These are phyloP conservation scores for Siniperca obscura DNA, from an alignment of 2,797 vertebrate species.

Conservation along the genomic window DNA sequence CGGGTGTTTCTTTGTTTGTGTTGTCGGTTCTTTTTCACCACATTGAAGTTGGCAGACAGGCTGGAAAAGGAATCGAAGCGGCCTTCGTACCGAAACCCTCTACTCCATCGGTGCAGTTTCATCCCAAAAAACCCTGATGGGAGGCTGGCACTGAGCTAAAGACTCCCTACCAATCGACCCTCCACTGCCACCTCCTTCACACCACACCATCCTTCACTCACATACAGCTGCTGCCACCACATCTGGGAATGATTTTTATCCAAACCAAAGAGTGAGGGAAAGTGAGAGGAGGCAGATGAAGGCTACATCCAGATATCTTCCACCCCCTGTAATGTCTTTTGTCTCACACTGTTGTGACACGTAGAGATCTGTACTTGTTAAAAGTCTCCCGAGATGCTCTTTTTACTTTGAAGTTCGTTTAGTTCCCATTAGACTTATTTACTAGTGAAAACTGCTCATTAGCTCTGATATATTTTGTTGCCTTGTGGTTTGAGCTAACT, in stretches of 20 bases:
- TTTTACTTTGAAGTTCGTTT: neutral
- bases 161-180: neutral
- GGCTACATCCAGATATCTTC: neutral
- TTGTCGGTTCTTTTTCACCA: neutral
- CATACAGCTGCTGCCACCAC: conserved; percentile 71
- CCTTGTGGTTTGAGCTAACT: neutral
- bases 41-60: conserved; percentile 6
- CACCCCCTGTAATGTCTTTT: neutral
- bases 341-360: neutral
- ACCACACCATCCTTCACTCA: conserved; percentile 54
- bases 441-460: conserved; percentile 2
- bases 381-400: neutral
- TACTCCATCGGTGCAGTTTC: neutral
- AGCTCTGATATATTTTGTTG: conserved; percentile 5
- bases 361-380: neutral
- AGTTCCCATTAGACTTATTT: neutral
- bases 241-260: conserved; percentile 77
- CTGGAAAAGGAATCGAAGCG: conserved; percentile 24
- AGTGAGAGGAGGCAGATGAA: conserved; percentile 35
- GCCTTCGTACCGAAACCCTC: conserved; percentile 1
- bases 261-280: conserved; percentile 15
- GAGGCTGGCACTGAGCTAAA: conserved; percentile 16
- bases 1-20: neutral
- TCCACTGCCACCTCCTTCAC: conserved; percentile 34
- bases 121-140: conserved; percentile 8